Evolutionary conservation across 2,113 vertebrate genomes (phyloP), one percentile per base, ranked within the genome.

Genomic region (Morphnarchus princeps): DNA sequence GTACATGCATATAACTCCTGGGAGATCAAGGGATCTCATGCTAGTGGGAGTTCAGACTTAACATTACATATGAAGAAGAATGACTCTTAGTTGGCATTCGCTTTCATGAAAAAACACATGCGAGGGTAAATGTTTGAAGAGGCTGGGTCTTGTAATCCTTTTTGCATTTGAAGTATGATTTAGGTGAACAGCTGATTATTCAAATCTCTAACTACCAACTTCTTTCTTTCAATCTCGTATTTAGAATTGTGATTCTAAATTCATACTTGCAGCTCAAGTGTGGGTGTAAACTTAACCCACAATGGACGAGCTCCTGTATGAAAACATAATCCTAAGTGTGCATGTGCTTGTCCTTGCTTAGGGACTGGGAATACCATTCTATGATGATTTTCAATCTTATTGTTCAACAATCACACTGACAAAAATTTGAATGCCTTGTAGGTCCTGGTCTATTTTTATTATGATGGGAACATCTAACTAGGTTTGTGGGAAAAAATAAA

Each of bases 181-280:
- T 87, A 82, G 25, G 47, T 59, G 90, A 95, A 94, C 76, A 94
- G 86, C 49, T 78, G 87, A 84, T 91, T 58, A 79, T 76, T 91
- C 62, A 87, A 89, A 82, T 52, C 61, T 79, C 47, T 81, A 81
- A 57, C 14, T 55, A 55, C 34, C 25, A 87, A 47, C 25, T 84
- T 78, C 88, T 82, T 81, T 72, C 34, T 55, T 81, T 43, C 26
- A 84, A 36, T 57, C 40, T 92, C 65, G 19, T 45, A 76, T 62
- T 87, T 65, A 81, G 61, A 54, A n/a, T 8, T 74, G 45, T 58
- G 77, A 47, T 31, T 40, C 45, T n/a, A 29, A 16, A 74, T 90
- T 83, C 38, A 19, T n/a, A 32, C 47, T 74, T 95, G 34, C 22
- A 74, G 36, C 12, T 89, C 9, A 9, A 62, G 38, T 9, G 49